These are phyloP conservation scores for Netelia melanura DNA, from an alignment of 2,888 invertebrate genomes.

Conservation along the genomic window DNA sequence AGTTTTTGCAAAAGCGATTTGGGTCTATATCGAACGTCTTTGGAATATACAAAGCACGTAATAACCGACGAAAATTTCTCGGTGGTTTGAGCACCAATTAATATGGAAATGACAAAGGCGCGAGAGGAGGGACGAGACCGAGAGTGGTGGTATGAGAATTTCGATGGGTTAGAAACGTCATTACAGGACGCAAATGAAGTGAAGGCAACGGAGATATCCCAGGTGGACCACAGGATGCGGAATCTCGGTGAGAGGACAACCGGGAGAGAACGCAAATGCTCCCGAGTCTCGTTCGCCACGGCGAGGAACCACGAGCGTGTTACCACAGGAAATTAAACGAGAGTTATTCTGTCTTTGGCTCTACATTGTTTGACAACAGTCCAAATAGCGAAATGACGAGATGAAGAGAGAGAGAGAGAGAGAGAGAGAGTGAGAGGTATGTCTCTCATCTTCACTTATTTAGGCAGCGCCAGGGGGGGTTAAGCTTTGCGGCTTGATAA, in stretches of 20 bases:
- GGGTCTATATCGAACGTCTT: conserved; percentile 14
- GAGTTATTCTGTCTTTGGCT: conserved; percentile 56
- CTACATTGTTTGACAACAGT: conserved; percentile 43
- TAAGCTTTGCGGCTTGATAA: conserved; percentile 40
- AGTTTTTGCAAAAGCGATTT: neutral
- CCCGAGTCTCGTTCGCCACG: conserved; percentile 38
- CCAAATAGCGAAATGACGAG: conserved; percentile 21
- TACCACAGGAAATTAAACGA: conserved; percentile 77
- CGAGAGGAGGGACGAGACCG: neutral
- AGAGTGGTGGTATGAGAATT: conserved; percentile 6
- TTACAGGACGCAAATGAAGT: conserved; percentile 33
- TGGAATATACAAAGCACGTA: neutral
- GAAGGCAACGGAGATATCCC: conserved; percentile 34
- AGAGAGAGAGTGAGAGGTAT: neutral
- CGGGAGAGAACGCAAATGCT: conserved; percentile 37
- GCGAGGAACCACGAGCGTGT: conserved; percentile 62
- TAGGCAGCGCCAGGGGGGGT: conserved; percentile 5
- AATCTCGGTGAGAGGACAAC: conserved; percentile 38
- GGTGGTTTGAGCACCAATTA: conserved; percentile 27
- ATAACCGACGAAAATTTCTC: neutral
- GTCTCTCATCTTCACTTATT: conserved; percentile 28
- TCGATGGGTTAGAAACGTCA: conserved; percentile 39
- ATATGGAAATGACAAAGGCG: conserved; percentile 45
- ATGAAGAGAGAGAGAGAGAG: neutral
- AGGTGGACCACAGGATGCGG: conserved; percentile 30